Conservation (phyloP, 2,888 invertebrate genomes). For the Chymomyza amoena region DNA sequence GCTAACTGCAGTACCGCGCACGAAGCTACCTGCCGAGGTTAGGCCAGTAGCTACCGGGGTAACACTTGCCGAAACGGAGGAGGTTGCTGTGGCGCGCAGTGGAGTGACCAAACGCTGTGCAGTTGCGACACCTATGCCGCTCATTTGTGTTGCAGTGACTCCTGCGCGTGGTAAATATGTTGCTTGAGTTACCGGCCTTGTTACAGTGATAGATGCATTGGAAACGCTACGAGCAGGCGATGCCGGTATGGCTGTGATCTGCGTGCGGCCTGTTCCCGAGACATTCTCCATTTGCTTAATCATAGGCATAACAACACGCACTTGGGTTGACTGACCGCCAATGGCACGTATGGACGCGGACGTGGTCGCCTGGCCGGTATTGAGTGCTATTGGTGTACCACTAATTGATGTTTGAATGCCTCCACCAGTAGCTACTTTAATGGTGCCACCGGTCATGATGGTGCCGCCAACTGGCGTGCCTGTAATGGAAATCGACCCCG, state of each 20-base stretch:
- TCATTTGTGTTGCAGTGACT: constrained; percentile 76
- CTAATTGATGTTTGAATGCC: constrained; percentile 45
- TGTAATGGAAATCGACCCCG: constrained; percentile 40
- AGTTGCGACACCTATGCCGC: constrained; percentile 56
- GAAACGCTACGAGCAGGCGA: constrained; percentile 74
- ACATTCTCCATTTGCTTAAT: constrained; percentile 80
- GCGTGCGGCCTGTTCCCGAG: constrained; percentile 72
- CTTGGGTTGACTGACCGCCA: constrained; percentile 76
- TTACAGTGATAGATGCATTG: constrained; percentile 78
- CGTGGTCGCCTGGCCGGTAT: constrained; percentile 67
- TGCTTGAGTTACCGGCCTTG: constrained; percentile 76
- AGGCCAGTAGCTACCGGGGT: constrained; percentile 66
- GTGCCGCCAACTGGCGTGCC: constrained; percentile 39
- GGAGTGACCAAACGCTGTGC: constrained; percentile 76
- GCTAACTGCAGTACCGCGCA: constrained; percentile 66
- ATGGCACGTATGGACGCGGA: constrained; percentile 74
- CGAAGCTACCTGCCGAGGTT: constrained; percentile 71
- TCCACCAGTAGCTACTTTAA: constrained; percentile 66
- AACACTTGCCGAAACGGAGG: constrained; percentile 60
- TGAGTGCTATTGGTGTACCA: constrained; percentile 65
- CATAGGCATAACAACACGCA: constrained; percentile 79
- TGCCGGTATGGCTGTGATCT: constrained; percentile 78
- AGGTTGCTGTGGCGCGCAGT: constrained; percentile 63
- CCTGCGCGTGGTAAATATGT: constrained; percentile 77
- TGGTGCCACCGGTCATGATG: constrained; percentile 61